Evolutionary conservation across 2,797 vertebrate genomes (phyloP).

Genomic region (Chrysocyon brachyurus): DNA sequence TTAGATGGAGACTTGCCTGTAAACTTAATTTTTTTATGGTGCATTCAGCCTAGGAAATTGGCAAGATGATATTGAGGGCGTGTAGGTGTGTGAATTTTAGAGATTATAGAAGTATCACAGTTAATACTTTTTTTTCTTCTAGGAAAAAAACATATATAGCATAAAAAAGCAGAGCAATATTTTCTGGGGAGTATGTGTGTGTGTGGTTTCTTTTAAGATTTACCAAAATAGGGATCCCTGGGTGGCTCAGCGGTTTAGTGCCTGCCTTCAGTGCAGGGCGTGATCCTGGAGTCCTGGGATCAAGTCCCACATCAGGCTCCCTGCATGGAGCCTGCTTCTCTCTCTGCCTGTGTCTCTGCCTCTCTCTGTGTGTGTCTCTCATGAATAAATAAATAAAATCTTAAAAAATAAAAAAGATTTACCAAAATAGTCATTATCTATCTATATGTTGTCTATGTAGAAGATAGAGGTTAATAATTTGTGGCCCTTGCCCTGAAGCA

Average conservation of each 20-base stretch:
- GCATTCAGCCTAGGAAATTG: background rate
- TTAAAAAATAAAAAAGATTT: background rate
- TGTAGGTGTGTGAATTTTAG: background rate
- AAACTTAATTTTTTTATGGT: slow-evolving; percentile 12
- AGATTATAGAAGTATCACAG: background rate
- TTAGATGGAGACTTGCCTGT: background rate
- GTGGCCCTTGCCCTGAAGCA: background rate
- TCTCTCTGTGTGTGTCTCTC: background rate
- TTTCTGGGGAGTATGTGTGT: background rate
- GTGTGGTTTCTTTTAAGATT: background rate
- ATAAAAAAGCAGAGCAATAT: background rate
- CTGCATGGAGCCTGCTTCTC: background rate
- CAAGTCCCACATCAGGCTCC: background rate
- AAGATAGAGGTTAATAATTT: background rate
- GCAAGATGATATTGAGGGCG: background rate
- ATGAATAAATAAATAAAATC: background rate
- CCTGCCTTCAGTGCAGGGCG: too few relatives aligned
- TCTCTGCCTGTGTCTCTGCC: background rate
- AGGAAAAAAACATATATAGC: background rate
- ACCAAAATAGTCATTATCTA: background rate
- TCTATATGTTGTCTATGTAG: background rate
- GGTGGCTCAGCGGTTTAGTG: too few relatives aligned
- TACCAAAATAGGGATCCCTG: background rate
- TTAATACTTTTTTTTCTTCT: slow-evolving; percentile 18
- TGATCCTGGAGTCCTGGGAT: too few relatives aligned